These are phyloP conservation scores for Schlechtendalia chinensis DNA, from an alignment of 1,140 invertebrate genomes.

Conservation along the genomic window DNA sequence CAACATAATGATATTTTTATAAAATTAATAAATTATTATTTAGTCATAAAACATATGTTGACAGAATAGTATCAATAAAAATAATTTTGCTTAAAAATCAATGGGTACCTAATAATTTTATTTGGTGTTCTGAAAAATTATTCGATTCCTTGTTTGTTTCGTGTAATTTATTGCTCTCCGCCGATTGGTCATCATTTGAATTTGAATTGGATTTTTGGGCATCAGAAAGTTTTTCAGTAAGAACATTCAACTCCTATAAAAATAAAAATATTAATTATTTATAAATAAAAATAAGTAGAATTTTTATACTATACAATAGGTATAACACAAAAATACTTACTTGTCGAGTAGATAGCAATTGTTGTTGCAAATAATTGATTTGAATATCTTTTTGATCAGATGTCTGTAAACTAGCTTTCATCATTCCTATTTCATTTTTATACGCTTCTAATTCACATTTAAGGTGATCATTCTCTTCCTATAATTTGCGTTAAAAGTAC, in stretches of 20 bases:
- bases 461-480: slow-evolving; percentile 85
- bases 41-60: no score
- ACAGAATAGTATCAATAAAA: no score
- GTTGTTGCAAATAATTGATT: slow-evolving; percentile 71
- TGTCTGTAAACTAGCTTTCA: slow-evolving; percentile 69
- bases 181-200: not conserved
- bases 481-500: slow-evolving; percentile 57
- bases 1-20: slow-evolving; percentile 3
- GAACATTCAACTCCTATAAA: slow-evolving; percentile 36
- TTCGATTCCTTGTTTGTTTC: not conserved
- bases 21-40: no score
- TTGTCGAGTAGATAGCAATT: slow-evolving; percentile 76
- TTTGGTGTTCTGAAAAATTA: slow-evolving; percentile 26
- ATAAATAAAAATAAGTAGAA: not conserved
- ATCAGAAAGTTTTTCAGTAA: slow-evolving; percentile 24
- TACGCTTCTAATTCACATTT: slow-evolving; percentile 90
- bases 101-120: slow-evolving; percentile 30
- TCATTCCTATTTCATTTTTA: slow-evolving; percentile 81
- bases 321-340: slow-evolving; percentile 54
- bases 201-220: slow-evolving; percentile 3
- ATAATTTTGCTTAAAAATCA: not conserved
- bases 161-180: not conserved
- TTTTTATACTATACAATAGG: not conserved
- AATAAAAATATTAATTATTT: not conserved
- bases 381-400: slow-evolving; percentile 70